Percentiles rank a stretch among this genome's conserved stretches.
Conservation (phyloP, 2,888 invertebrate genomes). For the Trilocha varians region DNA sequence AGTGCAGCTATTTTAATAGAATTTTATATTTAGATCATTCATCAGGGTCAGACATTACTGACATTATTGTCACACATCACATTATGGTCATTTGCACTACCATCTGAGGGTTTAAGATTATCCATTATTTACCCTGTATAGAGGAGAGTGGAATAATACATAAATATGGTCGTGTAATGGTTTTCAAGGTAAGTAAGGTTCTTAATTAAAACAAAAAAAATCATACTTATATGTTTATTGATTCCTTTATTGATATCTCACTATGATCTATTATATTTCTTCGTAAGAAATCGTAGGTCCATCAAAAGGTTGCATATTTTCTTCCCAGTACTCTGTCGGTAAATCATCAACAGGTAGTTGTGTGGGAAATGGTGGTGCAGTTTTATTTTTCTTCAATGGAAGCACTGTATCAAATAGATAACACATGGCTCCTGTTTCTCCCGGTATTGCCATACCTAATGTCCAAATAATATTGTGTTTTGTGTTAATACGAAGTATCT, state of each 20-base stretch:
- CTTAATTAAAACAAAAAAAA: too few species aligned
- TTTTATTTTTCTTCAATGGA: slow-evolving; percentile 71
- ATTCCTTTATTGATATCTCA: neutral
- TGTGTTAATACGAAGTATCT: slow-evolving; percentile 94
- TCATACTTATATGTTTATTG: too few species aligned
- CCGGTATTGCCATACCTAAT: slow-evolving; percentile 85
- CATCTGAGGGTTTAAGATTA: too few species aligned
- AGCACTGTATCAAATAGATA: slow-evolving; percentile 88
- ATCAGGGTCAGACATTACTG: too few species aligned
- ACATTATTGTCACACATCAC: too few species aligned
- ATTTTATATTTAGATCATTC: too few species aligned
- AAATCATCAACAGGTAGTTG: slow-evolving; percentile 75
- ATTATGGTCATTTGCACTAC: too few species aligned
- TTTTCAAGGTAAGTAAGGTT: too few species aligned
- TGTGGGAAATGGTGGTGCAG: slow-evolving; percentile 87
- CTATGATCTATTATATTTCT: slow-evolving; percentile 23
- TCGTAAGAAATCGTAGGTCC: slow-evolving; percentile 79
- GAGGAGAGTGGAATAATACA: too few species aligned
- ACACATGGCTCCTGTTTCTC: slow-evolving; percentile 84
- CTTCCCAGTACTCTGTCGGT: slow-evolving; percentile 82
- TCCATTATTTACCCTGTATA: too few species aligned
- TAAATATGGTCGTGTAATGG: too few species aligned
- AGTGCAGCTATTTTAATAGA: too few species aligned
- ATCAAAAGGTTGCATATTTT: slow-evolving; percentile 82
- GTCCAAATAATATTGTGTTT: slow-evolving; percentile 95